Conservation (phyloP, 2,113 vertebrate genomes). For the Anoura caudifer region DNA sequence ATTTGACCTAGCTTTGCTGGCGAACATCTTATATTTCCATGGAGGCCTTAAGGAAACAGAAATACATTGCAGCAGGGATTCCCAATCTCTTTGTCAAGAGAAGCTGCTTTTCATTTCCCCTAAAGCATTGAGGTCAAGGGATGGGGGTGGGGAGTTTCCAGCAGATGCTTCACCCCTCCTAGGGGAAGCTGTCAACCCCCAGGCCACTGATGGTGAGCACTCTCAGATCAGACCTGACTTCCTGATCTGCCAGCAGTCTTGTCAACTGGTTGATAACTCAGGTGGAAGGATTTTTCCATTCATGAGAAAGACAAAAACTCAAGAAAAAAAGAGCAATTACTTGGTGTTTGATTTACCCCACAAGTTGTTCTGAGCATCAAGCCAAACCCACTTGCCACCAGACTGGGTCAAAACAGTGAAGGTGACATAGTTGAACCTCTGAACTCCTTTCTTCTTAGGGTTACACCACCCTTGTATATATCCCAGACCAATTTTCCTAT, state of each 20-base stretch:
- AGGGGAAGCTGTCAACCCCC: background rate
- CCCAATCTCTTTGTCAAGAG: background rate
- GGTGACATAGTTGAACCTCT: background rate
- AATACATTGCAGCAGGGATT: background rate
- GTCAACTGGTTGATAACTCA: background rate
- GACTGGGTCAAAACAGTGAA: background rate
- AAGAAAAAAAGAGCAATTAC: background rate
- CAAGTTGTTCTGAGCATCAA: background rate
- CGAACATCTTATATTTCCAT: slow-evolving; percentile 26
- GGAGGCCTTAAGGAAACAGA: slow-evolving; percentile 34
- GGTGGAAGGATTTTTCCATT: background rate
- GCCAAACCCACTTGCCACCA: background rate
- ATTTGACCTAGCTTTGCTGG: slow-evolving; percentile 6
- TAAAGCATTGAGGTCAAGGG: slow-evolving; percentile 34
- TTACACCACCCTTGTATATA: background rate
- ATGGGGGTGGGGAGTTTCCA: background rate
- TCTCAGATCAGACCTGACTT: background rate
- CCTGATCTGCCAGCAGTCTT: background rate
- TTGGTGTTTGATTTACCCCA: slow-evolving; percentile 15
- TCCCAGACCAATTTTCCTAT: background rate
- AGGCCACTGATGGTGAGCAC: background rate
- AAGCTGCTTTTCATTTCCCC: slow-evolving; percentile 38
- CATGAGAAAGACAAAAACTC: slow-evolving; percentile 13
- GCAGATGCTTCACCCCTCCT: background rate
- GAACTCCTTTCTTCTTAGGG: background rate